These are phyloP conservation scores for Phyllopteryx taeniolatus DNA, from an alignment of 2,113 vertebrate genomes.

Conservation along the genomic window DNA sequence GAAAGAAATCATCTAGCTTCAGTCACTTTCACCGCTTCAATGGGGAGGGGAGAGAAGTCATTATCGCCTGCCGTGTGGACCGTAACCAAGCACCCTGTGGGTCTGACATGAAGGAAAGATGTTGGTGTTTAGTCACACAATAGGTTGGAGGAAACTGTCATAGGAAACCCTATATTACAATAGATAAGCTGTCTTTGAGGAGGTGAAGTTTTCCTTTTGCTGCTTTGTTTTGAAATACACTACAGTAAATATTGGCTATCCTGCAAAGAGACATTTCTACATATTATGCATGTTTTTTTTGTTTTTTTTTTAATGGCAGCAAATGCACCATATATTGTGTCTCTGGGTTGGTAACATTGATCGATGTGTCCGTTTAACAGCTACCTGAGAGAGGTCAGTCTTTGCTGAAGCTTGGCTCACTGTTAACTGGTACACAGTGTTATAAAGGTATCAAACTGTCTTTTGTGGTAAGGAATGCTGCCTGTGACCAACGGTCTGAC, in stretches of 20 bases:
- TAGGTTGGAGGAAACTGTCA: conserved; percentile 18
- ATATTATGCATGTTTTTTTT: too few relatives aligned
- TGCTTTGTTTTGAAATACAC: not conserved
- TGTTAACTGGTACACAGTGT: too few relatives aligned
- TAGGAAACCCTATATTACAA: conserved; percentile 12
- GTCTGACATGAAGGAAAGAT: conserved; percentile 14
- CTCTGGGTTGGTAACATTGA: conserved; percentile 1
- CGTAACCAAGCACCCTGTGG: conserved; percentile 42
- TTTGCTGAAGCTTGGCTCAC: too few relatives aligned
- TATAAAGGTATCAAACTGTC: too few relatives aligned
- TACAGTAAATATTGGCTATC: too few relatives aligned
- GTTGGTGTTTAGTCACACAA: conserved; percentile 6
- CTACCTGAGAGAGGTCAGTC: too few relatives aligned
- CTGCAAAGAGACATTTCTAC: too few relatives aligned
- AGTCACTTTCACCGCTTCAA: conserved; percentile 55
- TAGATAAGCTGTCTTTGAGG: conserved; percentile 2
- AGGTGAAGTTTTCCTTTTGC: not conserved
- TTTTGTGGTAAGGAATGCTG: too few relatives aligned
- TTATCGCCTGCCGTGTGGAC: conserved; percentile 53
- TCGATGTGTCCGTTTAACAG: not conserved
- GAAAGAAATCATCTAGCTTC: conserved; percentile 47
- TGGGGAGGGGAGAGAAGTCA: conserved; percentile 25
- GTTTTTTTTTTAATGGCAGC: too few relatives aligned
- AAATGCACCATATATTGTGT: not conserved
- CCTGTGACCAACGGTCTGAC: too few relatives aligned